Evolutionary conservation across 2,888 invertebrate species (phyloP), one percentile per base, ranked within the genome.

Genomic region (Cabera pusaria): DNA sequence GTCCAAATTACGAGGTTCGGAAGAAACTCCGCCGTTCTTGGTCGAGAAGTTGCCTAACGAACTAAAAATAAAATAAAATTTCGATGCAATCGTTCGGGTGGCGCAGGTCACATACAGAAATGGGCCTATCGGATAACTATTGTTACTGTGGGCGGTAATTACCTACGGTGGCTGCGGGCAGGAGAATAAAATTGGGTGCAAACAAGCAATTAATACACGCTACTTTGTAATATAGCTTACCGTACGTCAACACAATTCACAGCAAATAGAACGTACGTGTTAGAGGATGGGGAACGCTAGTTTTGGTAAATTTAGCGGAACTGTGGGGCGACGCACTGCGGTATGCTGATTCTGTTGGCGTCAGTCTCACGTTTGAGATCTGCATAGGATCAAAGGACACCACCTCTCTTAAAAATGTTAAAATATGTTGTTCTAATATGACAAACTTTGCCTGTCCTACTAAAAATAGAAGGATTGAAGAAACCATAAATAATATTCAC

Each of bases 291-390:
- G 64, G 71, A 61, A 57, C 66, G 56, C 64, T 59, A 72, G 69
- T 72, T 80, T 74, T 66, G 71, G 63, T 78, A 68, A 78, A 82
- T 78, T 81, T 82, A 77, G 76, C 35, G 21, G 19, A 76, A 75
- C 74, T 31, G 65, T 63, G 65, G 60, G 64, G 68, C 74, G 82
- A 66, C 84, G 82, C 83, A 75, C 56, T 74, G 73, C 72, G 72
- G 73, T 66, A 60, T 53, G 50, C 59, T 56, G 49, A 53, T 37
- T 49, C 60, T 56, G 58, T 55, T 56, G 52, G 56, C 50, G 37
- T 31, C 22, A 27, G 40, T 39, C 29, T 44, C 26, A 26, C 32
- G 26, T 46, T 42, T 38, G 31, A 35, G 29, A 23, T 22, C 14
- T 10, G 19, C 32, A 37, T 34, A 29, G 7, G 17, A 9, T 17